Base-by-base conservation (phyloP, 2,113 vertebrate species). In the Corythoichthys intestinalis region DNA sequence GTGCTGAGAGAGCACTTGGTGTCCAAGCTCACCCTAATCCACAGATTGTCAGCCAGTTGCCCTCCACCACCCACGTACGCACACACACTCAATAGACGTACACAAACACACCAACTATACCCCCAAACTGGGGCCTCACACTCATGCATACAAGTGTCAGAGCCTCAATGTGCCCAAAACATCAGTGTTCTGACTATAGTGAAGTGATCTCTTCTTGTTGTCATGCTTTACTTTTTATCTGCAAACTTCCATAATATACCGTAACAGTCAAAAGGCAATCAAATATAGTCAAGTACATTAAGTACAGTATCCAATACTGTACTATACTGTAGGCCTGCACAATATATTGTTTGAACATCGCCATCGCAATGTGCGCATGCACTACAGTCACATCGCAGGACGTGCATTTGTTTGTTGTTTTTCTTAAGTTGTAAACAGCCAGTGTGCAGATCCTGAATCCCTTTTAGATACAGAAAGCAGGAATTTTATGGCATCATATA, bases 1-100 rank as follows among this genome's bases (percentile, higher is more conserved):
- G 79, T 88, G 88, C 88, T 87, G 86, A 89, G 85, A 80, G 81
- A 87, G 88, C 88, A 85, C 83, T 85, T 85, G 76, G 77, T 86
- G 79, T 84, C 76, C 83, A 77, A 85, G 77, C 83, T 76, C 71
- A 28, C 72, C 75, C 76, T 89, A 89, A 89, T 88, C 88, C 86
- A 77, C 78, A 84, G 82, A 86, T 84, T 83, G 86, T 85, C 83
- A 77, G 72, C 73, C 75, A 82, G 74, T 75, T 74, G 77, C 54
- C 35, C 20, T 11, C 47, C 34, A 50, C 10, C 62, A 17, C 64
- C 59, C 68, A 20, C 47, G 20, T 41, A 61, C 65, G 52, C 41
- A 44, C 65, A 72, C 53, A 57, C 49, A 65, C 35, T 35, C 15
- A 47, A 67, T 10, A 44, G 56, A 58, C 28, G 66, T 66, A 49